Evolutionary conservation across 2,888 invertebrate genomes (phyloP), one percentile per base, ranked within the genome.

Genomic region (Eurois occulta): DNA sequence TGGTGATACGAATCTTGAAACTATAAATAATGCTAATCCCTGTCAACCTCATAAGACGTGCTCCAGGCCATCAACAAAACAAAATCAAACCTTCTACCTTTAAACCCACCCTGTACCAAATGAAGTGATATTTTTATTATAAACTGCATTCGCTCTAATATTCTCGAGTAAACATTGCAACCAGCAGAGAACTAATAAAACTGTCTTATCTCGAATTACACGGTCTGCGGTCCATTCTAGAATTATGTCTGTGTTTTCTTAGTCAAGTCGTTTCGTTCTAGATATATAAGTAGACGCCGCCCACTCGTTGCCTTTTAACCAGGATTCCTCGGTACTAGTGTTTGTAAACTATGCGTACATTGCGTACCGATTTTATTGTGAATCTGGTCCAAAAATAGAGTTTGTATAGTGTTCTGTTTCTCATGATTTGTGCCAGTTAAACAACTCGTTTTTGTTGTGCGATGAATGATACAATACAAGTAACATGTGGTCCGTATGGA

Each of bases 281-380:
- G 65, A 69, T 69, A 81, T 60, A 60, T 81, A 80, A 69, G 81
- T 81, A 81, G 43, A 76, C 1, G n/a, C 77, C 81, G 28, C 80
- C 80, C 77, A 80, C 80, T 58, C n/a, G 2, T 48, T 35, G 76
- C 46, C 28, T 74, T 75, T 65, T 43, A 60, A 43, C 69, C 80
- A 66, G 28, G 43, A 70, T 81, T 77, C 69, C 41, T 66, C 5
- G 10, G 13, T 6, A 65, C 55, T 13, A 18, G 55, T 75, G 55
- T 58, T 73, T 64, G 55, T 64, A 58, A 58, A 69, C 18, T 75
- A 41, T 65, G 18, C 7, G 65, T 65, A 7, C 35, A 35, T 35
- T 65, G 18, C 7, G 65, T 65, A 7, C 35, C 28, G 24, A 48
- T 80, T 81, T 70, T 80, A 52, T 60, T 66, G 35, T 35, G 24